These are phyloP conservation scores for Pungitius pungitius DNA, from an alignment of 2,113 vertebrate species.

Conservation along the genomic window DNA sequence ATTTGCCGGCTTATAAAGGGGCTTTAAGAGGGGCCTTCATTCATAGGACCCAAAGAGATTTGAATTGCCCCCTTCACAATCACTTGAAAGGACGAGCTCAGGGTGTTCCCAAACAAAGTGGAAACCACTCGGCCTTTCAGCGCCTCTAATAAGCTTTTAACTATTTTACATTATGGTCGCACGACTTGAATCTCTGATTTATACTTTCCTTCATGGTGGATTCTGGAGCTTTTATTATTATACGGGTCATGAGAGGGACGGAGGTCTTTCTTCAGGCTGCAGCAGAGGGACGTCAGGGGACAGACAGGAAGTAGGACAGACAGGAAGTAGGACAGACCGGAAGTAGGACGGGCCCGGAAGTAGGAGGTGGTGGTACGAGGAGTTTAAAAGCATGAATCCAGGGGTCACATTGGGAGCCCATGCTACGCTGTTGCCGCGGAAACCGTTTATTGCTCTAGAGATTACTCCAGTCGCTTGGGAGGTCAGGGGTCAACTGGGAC, in stretches of 20 bases:
- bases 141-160: slow-evolving; percentile 97
- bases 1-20: slow-evolving; percentile 90
- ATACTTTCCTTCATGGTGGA: slow-evolving; percentile 90
- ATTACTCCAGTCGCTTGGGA: slow-evolving; percentile 70
- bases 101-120: slow-evolving; percentile 93
- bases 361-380: background rate
- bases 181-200: slow-evolving; percentile 91
- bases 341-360: too few relatives aligned
- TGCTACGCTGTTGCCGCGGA: slow-evolving; percentile 53
- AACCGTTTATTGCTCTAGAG: slow-evolving; percentile 80
- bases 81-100: slow-evolving; percentile 95
- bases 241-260: slow-evolving; percentile 64
- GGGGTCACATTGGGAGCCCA: slow-evolving; percentile 19
- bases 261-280: slow-evolving; percentile 59
- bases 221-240: slow-evolving; percentile 72
- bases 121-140: slow-evolving; percentile 92
- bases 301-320: too few relatives aligned
- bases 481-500: slow-evolving; percentile 78
- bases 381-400: background rate
- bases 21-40: slow-evolving; percentile 90
- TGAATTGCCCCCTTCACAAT: slow-evolving; percentile 95
- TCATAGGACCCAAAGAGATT: slow-evolving; percentile 93
- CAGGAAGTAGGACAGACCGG: background rate
- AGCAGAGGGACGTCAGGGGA: background rate
- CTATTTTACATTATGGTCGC: slow-evolving; percentile 88